Base-by-base conservation (phyloP, 1,140 invertebrate species). In the Condylostylus longicornis region DNA sequence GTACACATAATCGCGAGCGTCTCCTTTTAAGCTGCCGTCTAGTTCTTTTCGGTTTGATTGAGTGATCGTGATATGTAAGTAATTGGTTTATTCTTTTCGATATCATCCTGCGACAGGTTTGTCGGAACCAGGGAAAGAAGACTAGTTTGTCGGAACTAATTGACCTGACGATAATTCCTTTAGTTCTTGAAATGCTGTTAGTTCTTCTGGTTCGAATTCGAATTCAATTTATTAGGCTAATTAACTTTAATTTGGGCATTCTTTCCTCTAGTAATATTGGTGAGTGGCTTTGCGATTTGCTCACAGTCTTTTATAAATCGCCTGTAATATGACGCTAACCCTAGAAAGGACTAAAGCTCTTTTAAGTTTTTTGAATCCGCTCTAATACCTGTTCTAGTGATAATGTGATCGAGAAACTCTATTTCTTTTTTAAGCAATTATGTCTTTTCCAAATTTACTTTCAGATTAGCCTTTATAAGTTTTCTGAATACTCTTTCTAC, bases 131-230 rank as follows among this genome's bases (percentile, higher is more conserved):
- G 53, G 52, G 25, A 50, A 58, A 40, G 43, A 42, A 15, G 66
- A 42, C 18, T 67, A 42, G 8, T 55, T 54, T n/a, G 60, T 44
- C 13, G 53, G 56, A n/a, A n/a, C n/a, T n/a, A n/a, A n/a, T n/a
- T n/a, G n/a, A n/a, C n/a, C n/a, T 5, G 44, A 58, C 25, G 67
- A 32, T 18, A 51, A 44, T 27, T 53, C 38, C 53, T 61, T 64
- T 20, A 63, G 42, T 19, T 29, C 42, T 20, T 66, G 43, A 38
- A 66, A 63, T 10, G 53, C 46, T 15, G 49, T 22, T 40, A 54
- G 15, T 38, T 50, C 21, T 22, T 37, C 18, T 19, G 27, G 22
- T 18, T 18, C 27, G 13, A 39, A n/a, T 3, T 27, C 28, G 9
- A 42, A 22, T 4, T 14, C 12, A 6, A 29, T 12, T 33, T 35